Conservation (phyloP, 2,797 vertebrate species). For the Myiotriccus ornatus region DNA sequence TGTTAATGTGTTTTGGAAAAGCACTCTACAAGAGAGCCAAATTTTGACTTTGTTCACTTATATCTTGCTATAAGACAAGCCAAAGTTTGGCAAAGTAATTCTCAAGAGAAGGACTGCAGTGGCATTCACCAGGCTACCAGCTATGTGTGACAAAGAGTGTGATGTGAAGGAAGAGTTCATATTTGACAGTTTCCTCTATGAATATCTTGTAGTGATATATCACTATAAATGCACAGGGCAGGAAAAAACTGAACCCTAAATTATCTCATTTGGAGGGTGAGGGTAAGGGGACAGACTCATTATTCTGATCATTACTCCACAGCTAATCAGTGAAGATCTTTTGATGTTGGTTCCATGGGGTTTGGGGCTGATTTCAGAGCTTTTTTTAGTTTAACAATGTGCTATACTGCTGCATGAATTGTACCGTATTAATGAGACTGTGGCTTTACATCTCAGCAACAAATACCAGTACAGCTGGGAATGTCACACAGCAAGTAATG, state of each 20-base stretch:
- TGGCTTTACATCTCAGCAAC: neutral
- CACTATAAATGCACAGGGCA: neutral
- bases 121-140: neutral
- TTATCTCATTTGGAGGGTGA: neutral
- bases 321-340: slow-evolving; percentile 14
- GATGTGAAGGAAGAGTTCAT: neutral
- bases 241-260: neutral
- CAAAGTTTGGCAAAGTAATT: neutral
- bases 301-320: neutral
- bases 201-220: neutral
- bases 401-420: neutral
- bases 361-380: neutral
- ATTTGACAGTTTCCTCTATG: neutral
- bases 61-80: neutral
- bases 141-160: neutral
- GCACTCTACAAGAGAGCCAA: neutral
- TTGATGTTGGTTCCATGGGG: neutral
- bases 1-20: neutral
- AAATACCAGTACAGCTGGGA: neutral
- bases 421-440: neutral
- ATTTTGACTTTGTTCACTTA: neutral
- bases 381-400: neutral
- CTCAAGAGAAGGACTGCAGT: neutral
- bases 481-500: neutral
- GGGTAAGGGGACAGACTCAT: neutral